These are phyloP conservation scores for Andricus grossulariae DNA, from an alignment of 1,140 invertebrate genomes.

Conservation along the genomic window DNA sequence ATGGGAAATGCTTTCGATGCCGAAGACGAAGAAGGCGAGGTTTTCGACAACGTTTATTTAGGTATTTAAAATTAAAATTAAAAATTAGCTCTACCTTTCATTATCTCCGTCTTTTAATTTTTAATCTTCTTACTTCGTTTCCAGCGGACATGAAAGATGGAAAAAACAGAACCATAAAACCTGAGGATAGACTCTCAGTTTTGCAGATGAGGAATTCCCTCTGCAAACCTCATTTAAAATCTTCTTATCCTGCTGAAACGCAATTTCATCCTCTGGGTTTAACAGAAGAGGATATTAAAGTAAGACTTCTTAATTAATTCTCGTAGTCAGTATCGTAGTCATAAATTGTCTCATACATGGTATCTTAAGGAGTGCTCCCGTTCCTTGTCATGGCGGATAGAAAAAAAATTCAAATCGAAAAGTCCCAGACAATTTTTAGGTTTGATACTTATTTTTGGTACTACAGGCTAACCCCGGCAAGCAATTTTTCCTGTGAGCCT, in stretches of 20 bases:
- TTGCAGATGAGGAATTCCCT: slow-evolving; percentile 90
- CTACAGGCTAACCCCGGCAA: no score
- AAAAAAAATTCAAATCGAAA: no score
- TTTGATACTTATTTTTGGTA: no score
- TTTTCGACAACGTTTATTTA: slow-evolving; percentile 85
- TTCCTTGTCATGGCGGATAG: no score
- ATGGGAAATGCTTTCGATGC: slow-evolving; percentile 81
- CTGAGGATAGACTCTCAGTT: slow-evolving; percentile 79
- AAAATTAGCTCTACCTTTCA: no score
- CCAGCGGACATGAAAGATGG: slow-evolving; percentile 79
- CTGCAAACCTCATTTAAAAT: slow-evolving; percentile 90
- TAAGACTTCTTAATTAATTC: slow-evolving; percentile 64
- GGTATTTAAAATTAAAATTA: slow-evolving; percentile 48
- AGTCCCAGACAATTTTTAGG: no score
- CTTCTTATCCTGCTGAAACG: slow-evolving; percentile 92
- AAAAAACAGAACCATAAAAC: slow-evolving; percentile 47
- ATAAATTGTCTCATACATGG: no score
- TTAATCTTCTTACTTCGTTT: slow-evolving; percentile 35
- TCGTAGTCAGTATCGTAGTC: background rate
- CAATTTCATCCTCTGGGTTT: slow-evolving; percentile 78
- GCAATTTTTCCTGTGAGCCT: no score
- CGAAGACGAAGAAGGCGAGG: slow-evolving; percentile 89
- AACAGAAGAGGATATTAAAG: slow-evolving; percentile 87
- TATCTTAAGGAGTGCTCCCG: no score
- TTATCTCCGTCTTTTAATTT: slow-evolving; percentile 39